Conservation (phyloP, 2,888 invertebrate species). For the Zhuqinia jingwanae region DNA sequence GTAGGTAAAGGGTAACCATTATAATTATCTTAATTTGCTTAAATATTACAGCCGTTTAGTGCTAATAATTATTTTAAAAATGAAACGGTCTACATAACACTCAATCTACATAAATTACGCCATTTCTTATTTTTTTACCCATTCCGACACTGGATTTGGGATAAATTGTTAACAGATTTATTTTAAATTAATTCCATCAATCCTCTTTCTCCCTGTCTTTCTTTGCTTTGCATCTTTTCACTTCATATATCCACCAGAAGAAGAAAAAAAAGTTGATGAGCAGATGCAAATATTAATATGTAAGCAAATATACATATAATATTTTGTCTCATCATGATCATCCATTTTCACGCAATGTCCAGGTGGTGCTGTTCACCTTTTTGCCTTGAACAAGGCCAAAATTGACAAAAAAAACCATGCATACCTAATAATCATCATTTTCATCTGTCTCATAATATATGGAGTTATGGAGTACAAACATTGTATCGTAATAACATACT, state of each 20-base stretch:
- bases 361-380: conserved; percentile 69
- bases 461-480: no score
- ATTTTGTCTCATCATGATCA: conserved; percentile 50
- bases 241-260: background rate
- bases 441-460: background rate
- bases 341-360: conserved; percentile 66
- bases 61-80: conserved; percentile 33
- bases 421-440: background rate
- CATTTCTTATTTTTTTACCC: background rate
- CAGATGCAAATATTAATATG: conserved; percentile 30
- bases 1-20: conserved; percentile 1
- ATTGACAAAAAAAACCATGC: conserved; percentile 28
- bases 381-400: conserved; percentile 74
- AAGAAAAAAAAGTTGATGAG: conserved; percentile 33
- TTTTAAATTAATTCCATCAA: background rate
- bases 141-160: conserved; percentile 3
- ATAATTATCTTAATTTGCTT: conserved; percentile 59
- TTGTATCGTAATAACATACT: conserved; percentile 42
- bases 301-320: conserved; percentile 40
- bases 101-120: background rate
- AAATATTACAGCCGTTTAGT: conserved; percentile 35
- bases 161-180: conserved; percentile 38
- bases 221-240: background rate
- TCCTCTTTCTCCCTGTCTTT: background rate
- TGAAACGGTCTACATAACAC: background rate